Evolutionary conservation across 2,113 vertebrate genomes (phyloP), one percentile per base, ranked within the genome.

Genomic region (Marcusenius ussheri): DNA sequence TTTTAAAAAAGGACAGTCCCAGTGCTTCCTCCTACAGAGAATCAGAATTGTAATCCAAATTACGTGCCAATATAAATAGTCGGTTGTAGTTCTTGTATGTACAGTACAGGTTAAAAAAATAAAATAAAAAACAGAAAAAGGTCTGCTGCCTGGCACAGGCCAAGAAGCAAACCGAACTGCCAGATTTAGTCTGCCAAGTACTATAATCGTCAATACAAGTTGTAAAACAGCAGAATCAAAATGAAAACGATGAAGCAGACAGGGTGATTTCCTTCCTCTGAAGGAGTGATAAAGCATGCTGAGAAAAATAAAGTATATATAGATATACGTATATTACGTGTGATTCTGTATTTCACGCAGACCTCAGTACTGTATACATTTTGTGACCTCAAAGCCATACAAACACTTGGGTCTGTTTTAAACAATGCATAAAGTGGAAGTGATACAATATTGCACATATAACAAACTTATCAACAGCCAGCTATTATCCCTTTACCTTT

Each of bases 361-460:
- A 83, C 80, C 35, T 27, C 27, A 70, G 62, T 70, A 27, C 35
- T 39, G 74, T 19, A 77, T 77, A 39, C 5, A 80, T 42, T 77
- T 10, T 87, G 47, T n/a, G 46, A 53, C 10, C 24, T 53, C 15
- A 13, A 31, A 49, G 56, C 6, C 31, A 49, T 3, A 74, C 31
- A 49, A 21, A 50, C 51, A 89, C 17, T 83, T n/a, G 17, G 88
- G 51, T 84, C 89, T 58, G 31, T 46, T 70, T 83, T 77, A 50
- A 56, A 39, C 49, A 89, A 47, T 19, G 10, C 90, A 91, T 91
- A 90, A 93, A 85, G 88, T 91, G 90, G 62, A 93, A 93, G 92
- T 91, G 84, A 58, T 91, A 93, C 91, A 95, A 95, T 96, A 96
- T 96, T 96, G 96, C 96, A 96, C 96, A 95, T 96, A 89, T 93